Percentiles rank a stretch among this genome's conserved stretches.
These are phyloP conservation scores for Oncorhynchus clarkii DNA, from an alignment of 2,113 vertebrate species.

Conservation along the genomic window DNA sequence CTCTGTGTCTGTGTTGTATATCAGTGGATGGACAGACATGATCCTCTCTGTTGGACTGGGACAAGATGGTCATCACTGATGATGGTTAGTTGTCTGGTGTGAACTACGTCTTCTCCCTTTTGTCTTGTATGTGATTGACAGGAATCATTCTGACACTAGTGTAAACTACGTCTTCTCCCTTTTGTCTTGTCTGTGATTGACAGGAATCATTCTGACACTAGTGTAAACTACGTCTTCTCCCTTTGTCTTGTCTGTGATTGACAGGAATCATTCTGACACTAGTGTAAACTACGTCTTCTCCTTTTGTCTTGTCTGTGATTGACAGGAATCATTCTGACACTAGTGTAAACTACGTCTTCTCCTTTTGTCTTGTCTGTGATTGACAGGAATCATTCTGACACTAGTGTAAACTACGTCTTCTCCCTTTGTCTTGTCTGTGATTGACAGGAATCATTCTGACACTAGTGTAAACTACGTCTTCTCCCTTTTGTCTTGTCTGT, in stretches of 20 bases:
- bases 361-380: slow-evolving; percentile 7
- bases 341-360: not conserved
- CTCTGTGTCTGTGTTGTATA: slow-evolving; percentile 17
- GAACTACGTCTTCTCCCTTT: not conserved
- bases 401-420: not conserved
- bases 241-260: slow-evolving; percentile 11
- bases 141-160: slow-evolving; percentile 11
- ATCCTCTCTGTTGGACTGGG: not conserved
- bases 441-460: slow-evolving; percentile 18
- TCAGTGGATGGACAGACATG: slow-evolving; percentile 29
- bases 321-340: slow-evolving; percentile 13
- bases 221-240: not conserved
- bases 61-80: not conserved
- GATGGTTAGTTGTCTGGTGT: slow-evolving; percentile 14
- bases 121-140: slow-evolving; percentile 12
- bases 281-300: not conserved
- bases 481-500: slow-evolving; percentile 5
- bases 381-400: slow-evolving; percentile 17
- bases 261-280: slow-evolving; percentile 15
- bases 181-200: slow-evolving; percentile 6
- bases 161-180: too few relatives aligned
- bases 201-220: slow-evolving; percentile 12
- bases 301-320: slow-evolving; percentile 10
- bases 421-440: slow-evolving; percentile 8
- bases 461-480: not conserved